phyloP scores from a whole-genome alignment of 1,140 invertebrate genomes.

The Calliopsis andreniformis region DNA sequence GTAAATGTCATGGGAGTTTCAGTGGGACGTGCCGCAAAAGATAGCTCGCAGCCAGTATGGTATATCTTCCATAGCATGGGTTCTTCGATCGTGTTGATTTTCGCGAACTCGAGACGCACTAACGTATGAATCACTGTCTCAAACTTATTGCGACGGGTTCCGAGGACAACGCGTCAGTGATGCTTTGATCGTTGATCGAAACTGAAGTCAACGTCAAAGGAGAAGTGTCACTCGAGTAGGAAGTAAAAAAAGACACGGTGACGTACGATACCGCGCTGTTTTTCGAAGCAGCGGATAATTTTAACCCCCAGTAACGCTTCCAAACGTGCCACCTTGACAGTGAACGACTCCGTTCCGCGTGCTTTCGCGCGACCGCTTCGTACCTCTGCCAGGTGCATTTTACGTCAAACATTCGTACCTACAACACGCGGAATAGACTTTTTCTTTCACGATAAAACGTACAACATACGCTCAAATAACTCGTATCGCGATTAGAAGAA shows the following conservation, averaged over 20 bases:
- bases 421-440: too few relatives aligned
- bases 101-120: background rate
- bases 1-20: constrained; percentile 57
- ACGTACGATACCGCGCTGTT: background rate
- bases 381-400: background rate
- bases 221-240: background rate
- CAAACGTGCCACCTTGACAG: constrained; percentile 45
- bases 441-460: background rate
- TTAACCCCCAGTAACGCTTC: constrained; percentile 4
- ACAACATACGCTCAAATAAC: background rate
- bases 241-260: too few relatives aligned
- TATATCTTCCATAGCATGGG: background rate
- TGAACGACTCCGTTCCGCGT: constrained; percentile 18
- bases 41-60: constrained; percentile 35
- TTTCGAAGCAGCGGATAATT: constrained; percentile 14
- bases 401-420: too few relatives aligned
- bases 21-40: constrained; percentile 26
- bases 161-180: background rate
- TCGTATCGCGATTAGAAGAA: background rate
- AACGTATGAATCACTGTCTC: background rate
- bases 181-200: background rate
- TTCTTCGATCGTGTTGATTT: background rate
- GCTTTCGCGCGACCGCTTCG: background rate
- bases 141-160: background rate
- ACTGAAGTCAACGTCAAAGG: too few relatives aligned